Evolutionary conservation across 1,140 invertebrate genomes (phyloP).

Genomic region (Homalodisca vitripennis): DNA sequence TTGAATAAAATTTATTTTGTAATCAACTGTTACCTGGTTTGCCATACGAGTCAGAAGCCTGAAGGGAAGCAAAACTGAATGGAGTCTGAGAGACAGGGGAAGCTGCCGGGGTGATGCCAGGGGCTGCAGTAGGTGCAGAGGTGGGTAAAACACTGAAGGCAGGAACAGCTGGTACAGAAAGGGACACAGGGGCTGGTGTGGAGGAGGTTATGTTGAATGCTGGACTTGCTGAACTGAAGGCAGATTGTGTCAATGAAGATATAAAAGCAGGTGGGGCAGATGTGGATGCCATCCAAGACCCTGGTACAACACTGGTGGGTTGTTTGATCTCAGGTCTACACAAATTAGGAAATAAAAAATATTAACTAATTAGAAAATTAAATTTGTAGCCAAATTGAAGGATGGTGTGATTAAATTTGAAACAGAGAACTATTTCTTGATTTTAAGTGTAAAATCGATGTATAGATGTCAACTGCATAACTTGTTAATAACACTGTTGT

Average conservation of each 20-base stretch:
- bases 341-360: too few relatives aligned
- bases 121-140: background rate
- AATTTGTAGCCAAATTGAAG: too few relatives aligned
- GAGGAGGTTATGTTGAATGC: too few relatives aligned
- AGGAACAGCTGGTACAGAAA: background rate
- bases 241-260: background rate
- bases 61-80: background rate
- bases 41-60: background rate
- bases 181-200: too few relatives aligned
- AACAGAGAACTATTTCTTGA: too few relatives aligned
- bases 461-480: too few relatives aligned
- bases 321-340: background rate
- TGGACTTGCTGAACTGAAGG: background rate
- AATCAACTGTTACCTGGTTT: slow-evolving; percentile 8
- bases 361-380: too few relatives aligned
- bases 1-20: too few relatives aligned
- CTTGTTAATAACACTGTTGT: too few relatives aligned
- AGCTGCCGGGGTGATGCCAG: background rate
- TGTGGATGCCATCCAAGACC: background rate
- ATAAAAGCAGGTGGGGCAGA: background rate
- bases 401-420: too few relatives aligned
- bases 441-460: too few relatives aligned
- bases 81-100: background rate
- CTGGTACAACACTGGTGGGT: background rate
- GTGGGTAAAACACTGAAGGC: background rate